Base-by-base conservation (phyloP, 2,888 invertebrate genomes). In the Diplazon laetatorius region DNA sequence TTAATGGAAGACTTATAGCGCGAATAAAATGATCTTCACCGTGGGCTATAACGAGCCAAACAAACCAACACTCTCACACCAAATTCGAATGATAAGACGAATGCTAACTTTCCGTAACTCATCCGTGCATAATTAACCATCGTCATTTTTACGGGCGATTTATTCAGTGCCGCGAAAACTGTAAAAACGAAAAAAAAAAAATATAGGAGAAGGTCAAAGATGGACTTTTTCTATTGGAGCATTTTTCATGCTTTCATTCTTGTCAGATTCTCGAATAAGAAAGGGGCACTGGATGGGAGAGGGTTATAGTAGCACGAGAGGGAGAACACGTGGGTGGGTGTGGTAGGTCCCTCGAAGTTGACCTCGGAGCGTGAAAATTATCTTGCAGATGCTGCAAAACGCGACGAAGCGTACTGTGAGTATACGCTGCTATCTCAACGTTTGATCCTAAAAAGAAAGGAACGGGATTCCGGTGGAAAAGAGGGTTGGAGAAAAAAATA, bases 331-430 rank as follows among this genome's bases (percentile, higher is more conserved):
- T 16, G 9, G 50, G 3, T 5, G 44, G 5, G 59, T 37, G 37
- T 39, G 69, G 66, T 46, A 39, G 20, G 37, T 42, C 70, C 55
- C 48, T 46, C 62, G 65, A 80, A 73, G 80, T 78, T 78, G 76
- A 81, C 75, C 76, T 63, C 78, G 65, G 55, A 71, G 74, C 52
- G 73, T 76, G 80, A 80, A 82, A 82, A 82, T 82, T 80, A 82
- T 82, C 76, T 76, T 78, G 76, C 77, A 59, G 69, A 76, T 75
- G 60, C 77, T 75, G 77, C 76, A 74, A 76, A 78, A 80, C 68
- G 69, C 82, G 57, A 48, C 80, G 78, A 68, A 80, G 66, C 66
- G 78, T 71, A 69, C 59, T 46, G 46, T 65, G 62, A 73, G 63
- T 59, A 59, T 69, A 69, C 69, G 65, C 63, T 65, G 59, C 70